These are phyloP conservation scores for Glaucidium brasilianum DNA, from an alignment of 2,113 vertebrate genomes.

Conservation along the genomic window DNA sequence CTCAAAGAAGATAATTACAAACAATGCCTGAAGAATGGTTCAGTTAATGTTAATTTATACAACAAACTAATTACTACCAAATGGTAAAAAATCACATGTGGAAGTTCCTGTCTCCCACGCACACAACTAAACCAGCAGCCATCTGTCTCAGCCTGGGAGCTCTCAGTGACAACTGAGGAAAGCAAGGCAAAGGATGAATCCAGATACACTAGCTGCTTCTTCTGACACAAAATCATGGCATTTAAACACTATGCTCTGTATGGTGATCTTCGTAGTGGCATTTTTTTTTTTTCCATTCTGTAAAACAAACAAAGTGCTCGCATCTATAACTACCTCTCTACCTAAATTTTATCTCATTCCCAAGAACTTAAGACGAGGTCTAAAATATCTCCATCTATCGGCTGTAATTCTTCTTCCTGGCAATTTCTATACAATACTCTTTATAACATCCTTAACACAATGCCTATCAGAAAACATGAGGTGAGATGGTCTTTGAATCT, in stretches of 20 bases:
- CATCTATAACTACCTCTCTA: not conserved
- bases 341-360: not conserved
- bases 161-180: conserved; percentile 67
- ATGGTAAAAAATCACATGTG: conserved; percentile 94
- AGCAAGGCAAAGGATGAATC: conserved; percentile 43
- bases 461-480: not conserved
- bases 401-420: not conserved
- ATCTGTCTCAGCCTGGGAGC: conserved; percentile 77
- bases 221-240: conserved; percentile 29
- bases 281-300: not conserved
- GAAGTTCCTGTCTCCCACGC: conserved; percentile 89
- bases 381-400: not conserved
- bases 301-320: conserved; percentile 11
- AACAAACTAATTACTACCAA: conserved; percentile 99
- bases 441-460: not conserved
- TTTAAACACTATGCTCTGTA: not conserved
- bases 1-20: conserved; percentile 86
- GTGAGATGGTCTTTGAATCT: conserved; percentile 1
- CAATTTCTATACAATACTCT: not conserved
- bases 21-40: conserved; percentile 90
- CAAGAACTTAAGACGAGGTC: not conserved
- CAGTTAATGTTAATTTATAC: conserved; percentile 99
- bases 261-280: not conserved
- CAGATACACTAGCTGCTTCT: conserved; percentile 6
- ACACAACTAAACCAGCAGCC: conserved; percentile 82